phyloP scores from a whole-genome alignment of 2,888 invertebrate species.

The Xestia ashworthii region DNA sequence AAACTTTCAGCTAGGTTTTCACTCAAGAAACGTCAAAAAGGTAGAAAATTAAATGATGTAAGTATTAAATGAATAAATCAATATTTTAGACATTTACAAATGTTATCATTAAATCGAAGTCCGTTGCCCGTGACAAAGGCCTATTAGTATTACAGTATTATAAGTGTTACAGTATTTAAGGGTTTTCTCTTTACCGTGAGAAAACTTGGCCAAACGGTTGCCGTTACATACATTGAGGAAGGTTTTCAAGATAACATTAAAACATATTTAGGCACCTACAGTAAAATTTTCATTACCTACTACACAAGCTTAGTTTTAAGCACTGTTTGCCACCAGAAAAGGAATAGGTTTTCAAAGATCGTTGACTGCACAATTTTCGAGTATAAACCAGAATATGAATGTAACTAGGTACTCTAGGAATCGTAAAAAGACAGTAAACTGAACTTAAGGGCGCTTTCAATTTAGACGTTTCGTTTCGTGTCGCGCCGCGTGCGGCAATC shows the following conservation, averaged over 20 bases:
- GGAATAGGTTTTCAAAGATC: constrained; percentile 2
- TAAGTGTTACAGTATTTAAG: not conserved
- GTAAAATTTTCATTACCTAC: not conserved
- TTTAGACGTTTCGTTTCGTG: no score
- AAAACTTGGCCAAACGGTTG: not conserved
- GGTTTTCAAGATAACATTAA: not conserved
- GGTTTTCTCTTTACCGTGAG: not conserved
- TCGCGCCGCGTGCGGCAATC: no score
- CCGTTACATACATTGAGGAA: not conserved
- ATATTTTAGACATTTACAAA: not conserved
- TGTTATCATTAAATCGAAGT: not conserved
- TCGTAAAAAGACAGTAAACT: constrained; percentile 50
- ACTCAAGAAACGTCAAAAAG: not conserved
- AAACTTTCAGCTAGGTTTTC: not conserved
- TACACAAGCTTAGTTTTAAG: not conserved
- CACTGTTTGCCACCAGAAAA: not conserved
- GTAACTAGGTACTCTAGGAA: constrained; percentile 8
- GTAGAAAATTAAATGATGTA: not conserved
- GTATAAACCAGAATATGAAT: constrained; percentile 11
- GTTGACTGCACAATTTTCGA: not conserved
- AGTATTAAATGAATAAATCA: not conserved
- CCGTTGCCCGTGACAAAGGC: not conserved
- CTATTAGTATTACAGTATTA: not conserved
- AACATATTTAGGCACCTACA: not conserved
- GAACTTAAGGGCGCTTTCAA: not conserved